Conservation (phyloP, 2,888 invertebrate species). For the Lycaena phlaeas region DNA sequence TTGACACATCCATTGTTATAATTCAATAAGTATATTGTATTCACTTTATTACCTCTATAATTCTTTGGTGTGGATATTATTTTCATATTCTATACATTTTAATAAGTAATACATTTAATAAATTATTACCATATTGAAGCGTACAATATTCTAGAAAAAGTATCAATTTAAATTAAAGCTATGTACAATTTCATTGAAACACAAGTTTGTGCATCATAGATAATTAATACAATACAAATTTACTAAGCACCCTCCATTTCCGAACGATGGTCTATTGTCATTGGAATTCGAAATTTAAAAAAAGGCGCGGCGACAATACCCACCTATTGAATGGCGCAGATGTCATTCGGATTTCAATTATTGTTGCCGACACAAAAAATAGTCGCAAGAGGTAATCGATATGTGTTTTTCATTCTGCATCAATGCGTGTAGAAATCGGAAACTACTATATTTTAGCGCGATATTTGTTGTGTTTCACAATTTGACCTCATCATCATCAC, state of each 20-base stretch:
- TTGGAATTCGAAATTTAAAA: slow-evolving; percentile 29
- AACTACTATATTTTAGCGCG: slow-evolving; percentile 1
- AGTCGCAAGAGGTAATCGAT: slow-evolving; percentile 38
- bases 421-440: slow-evolving; percentile 1
- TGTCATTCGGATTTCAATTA: slow-evolving; percentile 48
- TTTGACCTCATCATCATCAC: no score
- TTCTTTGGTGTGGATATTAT: no score
- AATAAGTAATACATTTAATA: no score
- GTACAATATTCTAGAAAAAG: no score
- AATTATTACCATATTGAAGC: no score
- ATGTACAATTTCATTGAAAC: slow-evolving; percentile 13
- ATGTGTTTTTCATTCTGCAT: slow-evolving; percentile 16
- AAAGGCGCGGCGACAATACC: slow-evolving; percentile 40
- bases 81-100: no score
- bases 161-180: no score
- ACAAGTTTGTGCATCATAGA: slow-evolving; percentile 3
- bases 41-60: no score
- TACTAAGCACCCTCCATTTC: slow-evolving; percentile 30
- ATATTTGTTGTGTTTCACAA: slow-evolving; percentile 4
- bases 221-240: slow-evolving; percentile 16
- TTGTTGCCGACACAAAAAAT: slow-evolving; percentile 38
- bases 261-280: slow-evolving; percentile 27
- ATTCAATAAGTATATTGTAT: neutral
- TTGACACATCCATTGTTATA: neutral
- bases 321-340: slow-evolving; percentile 57